Percentiles rank a stretch among this genome's conserved stretches.
These are phyloP conservation scores for Drosophila insularis DNA, from an alignment of 1,140 invertebrate genomes.

Conservation along the genomic window DNA sequence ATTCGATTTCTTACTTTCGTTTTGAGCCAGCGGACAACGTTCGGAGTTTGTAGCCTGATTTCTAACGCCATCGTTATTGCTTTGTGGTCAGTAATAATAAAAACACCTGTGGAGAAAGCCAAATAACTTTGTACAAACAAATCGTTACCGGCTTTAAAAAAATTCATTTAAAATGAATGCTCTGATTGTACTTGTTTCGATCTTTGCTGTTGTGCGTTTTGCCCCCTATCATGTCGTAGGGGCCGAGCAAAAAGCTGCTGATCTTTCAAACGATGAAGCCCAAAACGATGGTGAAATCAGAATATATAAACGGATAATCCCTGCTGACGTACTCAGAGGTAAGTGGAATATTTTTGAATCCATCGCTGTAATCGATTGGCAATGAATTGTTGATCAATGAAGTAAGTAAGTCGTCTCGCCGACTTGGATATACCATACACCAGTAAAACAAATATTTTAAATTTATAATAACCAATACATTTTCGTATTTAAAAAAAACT, in stretches of 20 bases:
- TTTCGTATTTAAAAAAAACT: too few species aligned
- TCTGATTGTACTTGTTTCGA: conserved; percentile 9
- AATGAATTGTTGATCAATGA: too few species aligned
- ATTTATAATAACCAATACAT: too few species aligned
- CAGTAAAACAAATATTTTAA: too few species aligned
- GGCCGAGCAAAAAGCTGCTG: conserved; percentile 28
- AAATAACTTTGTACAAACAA: conserved; percentile 12
- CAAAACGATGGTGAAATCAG: conserved; percentile 83
- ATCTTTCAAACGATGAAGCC: conserved; percentile 4
- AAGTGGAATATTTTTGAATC: neutral
- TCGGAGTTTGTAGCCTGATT: conserved; percentile 15
- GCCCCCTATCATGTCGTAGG: conserved; percentile 11
- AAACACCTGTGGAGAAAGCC: conserved; percentile 3
- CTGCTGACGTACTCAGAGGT: conserved; percentile 93
- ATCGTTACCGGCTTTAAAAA: neutral
- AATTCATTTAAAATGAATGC: conserved; percentile 44
- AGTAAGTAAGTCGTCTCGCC: too few species aligned
- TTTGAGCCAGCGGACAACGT: conserved; percentile 39
- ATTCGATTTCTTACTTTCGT: conserved; percentile 64
- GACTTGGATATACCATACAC: too few species aligned
- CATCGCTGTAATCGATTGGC: neutral
- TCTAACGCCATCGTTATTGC: conserved; percentile 12
- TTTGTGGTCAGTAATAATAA: neutral
- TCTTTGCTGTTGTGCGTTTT: conserved; percentile 26
- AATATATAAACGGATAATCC: conserved; percentile 91